Base-by-base conservation (phyloP, 2,888 invertebrate species). In the Choreutis nemorana region DNA sequence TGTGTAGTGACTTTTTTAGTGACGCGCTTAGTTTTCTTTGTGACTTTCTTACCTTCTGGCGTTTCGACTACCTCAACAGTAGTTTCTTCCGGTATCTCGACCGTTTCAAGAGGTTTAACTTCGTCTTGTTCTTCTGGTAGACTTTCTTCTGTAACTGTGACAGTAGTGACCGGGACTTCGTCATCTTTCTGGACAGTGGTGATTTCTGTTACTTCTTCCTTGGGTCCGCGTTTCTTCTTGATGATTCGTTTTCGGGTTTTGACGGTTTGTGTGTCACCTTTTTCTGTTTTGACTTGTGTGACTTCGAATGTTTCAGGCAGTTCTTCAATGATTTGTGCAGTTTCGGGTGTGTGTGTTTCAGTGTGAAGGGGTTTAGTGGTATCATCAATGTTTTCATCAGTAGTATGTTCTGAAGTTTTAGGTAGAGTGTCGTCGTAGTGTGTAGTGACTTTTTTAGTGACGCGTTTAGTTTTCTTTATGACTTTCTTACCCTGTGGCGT, bases 1-100 rank as follows among this genome's bases (percentile, higher is more conserved):
- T 71, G 44, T 0, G 77, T 80, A 40, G 66, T 61, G 40, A 81
- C 72, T 50, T 23, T 32, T 8, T 11, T 28, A n/a, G 18, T 35
- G 3, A 24, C 22, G 4, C 34, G 34, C 14, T 34, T 34, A 8
- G 25, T 26, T 3, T 20, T 20, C 30, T 11, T 30, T 30, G 4
- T 23, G 16, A 8, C 9, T 25, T 14, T 20, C 23, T 24, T 30
- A 18, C 24, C 25, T 15, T 30, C 25, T 10, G 23, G 15, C 8
- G 23, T 12, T 52, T 51, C 3, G 33, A 48, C 34, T 30, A 47
- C 32, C 50, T 50, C 34, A 51, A 52, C 20, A 44, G 48, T 16
- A 29, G 39, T 14, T 38, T 40, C 32, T 1, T 18, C 9, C 24
- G 40, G 18, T 22, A 31, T 34, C 13, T 35, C 31, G 28, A 43